These are phyloP conservation scores for Bucorvus abyssinicus DNA, from an alignment of 2,797 vertebrate genomes.

Conservation along the genomic window DNA sequence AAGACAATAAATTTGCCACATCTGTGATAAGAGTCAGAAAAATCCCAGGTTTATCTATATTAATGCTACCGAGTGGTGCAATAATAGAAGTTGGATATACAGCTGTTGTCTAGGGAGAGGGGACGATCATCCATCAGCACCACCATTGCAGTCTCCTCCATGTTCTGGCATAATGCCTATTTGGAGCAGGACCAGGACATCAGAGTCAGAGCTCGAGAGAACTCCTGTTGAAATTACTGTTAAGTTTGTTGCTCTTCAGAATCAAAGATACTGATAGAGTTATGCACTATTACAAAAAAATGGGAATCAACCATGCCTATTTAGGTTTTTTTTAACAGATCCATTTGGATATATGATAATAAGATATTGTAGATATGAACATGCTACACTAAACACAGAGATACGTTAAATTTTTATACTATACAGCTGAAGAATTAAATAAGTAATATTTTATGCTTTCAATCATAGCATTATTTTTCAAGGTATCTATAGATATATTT, in stretches of 20 bases:
- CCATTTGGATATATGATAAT: not conserved
- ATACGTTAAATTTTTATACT: not conserved
- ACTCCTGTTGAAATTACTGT: not conserved
- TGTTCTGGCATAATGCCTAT: not conserved
- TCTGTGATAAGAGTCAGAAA: constrained; percentile 23
- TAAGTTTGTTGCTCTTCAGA: not conserved
- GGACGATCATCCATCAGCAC: constrained; percentile 19
- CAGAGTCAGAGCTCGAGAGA: not conserved
- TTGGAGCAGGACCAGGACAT: not conserved
- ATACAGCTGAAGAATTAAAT: not conserved
- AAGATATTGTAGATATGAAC: not conserved
- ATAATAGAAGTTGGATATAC: constrained; percentile 34
- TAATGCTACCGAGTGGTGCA: not conserved
- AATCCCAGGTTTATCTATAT: constrained; percentile 24
- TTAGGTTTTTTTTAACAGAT: not conserved
- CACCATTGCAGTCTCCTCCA: not conserved
- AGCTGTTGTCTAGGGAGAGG: constrained; percentile 1
- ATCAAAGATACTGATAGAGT: not conserved
- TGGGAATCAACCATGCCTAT: not conserved
- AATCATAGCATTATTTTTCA: not conserved
- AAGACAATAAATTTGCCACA: constrained; percentile 5
- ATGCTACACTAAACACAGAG: not conserved
- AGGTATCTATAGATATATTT: not conserved
- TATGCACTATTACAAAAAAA: not conserved
- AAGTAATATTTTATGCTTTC: not conserved